Base-by-base conservation (phyloP, 2,113 vertebrate species). In the Xiphorhynchus elegans region DNA sequence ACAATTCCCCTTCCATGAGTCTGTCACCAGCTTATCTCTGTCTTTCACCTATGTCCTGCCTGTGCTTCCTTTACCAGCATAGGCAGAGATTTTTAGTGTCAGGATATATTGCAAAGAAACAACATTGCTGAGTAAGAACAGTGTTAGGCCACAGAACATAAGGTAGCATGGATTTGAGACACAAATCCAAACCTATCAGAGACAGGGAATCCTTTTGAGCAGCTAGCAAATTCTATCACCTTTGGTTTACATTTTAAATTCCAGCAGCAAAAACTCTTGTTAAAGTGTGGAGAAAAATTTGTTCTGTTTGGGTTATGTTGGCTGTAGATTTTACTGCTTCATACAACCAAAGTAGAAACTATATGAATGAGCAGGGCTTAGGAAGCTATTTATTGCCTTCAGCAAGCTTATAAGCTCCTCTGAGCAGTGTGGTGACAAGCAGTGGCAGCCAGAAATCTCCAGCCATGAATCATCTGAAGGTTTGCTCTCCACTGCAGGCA, bases 331-430 rank as follows among this genome's bases (percentile, higher is more conserved):
- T 42, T 84, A n/a, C 29, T 4, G 2, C 50, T 91, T 80, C 28
- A 46, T 58, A 19, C 60, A 72, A 82, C 64, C 44, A 13, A 75
- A 84, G 33, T 44, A 64, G 35, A 63, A 87, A 60, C 40, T 68
- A 7, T 56, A 40, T 37, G n/a, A 88, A 69, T 83, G 39, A 91
- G 9, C 24, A 84, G 83, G 42, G 39, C 72, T 95, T 92, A 42
- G 35, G 67, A 86, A 92, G 49, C 11, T 90, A 49, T 94, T 94
- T 89, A 82, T 94, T 91, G 49, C 81, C 70, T 87, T 91, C 46
- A 89, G 53, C n/a, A 76, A 93, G 53, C 21, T 73, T 76, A 50
- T 73, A 73, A 95, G 62, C 53, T 73, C 23, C 53, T 82, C 40
- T 83, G 72, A 93, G 62, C 49, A 82, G 60, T 60, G 42, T 13